Evolutionary conservation across 2,888 invertebrate species (phyloP).

Genomic region (Leucophenga montana): DNA sequence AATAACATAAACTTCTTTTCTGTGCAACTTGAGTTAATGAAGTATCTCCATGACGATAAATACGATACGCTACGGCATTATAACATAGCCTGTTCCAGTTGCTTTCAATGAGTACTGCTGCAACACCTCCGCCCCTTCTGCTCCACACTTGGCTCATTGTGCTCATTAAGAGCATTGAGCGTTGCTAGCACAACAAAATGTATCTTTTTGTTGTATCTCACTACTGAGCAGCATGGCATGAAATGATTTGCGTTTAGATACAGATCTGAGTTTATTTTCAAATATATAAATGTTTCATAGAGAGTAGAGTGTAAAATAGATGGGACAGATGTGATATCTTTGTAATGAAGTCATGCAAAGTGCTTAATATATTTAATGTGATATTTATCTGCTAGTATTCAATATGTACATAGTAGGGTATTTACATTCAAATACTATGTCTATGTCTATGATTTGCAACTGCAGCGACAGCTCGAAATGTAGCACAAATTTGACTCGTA

Average conservation of each 20-base stretch:
- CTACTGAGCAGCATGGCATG: slow-evolving; percentile 46
- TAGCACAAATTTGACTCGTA: background rate
- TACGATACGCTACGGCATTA: too few species aligned
- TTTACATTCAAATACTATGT: background rate
- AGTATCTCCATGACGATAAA: slow-evolving; percentile 65
- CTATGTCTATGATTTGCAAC: background rate
- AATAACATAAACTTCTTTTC: slow-evolving; percentile 65
- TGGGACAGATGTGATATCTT: too few species aligned
- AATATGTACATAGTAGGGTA: background rate
- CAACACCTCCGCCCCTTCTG: too few species aligned
- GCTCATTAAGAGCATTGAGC: slow-evolving; percentile 26
- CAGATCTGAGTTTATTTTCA: slow-evolving; percentile 14
- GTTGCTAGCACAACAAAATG: slow-evolving; percentile 45
- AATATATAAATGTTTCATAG: too few species aligned
- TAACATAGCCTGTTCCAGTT: too few species aligned
- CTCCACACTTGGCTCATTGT: slow-evolving; percentile 51
- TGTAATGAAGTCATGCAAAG: too few species aligned
- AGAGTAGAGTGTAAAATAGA: too few species aligned
- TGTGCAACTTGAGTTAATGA: slow-evolving; percentile 64
- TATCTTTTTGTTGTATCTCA: slow-evolving; percentile 27
- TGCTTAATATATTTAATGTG: too few species aligned
- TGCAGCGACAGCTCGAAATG: background rate
- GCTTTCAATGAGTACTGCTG: too few species aligned
- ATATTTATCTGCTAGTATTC: too few species aligned
- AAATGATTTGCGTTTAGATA: slow-evolving; percentile 66